phyloP scores from a whole-genome alignment of 2,888 invertebrate species.

The Latheticus oryzae region DNA sequence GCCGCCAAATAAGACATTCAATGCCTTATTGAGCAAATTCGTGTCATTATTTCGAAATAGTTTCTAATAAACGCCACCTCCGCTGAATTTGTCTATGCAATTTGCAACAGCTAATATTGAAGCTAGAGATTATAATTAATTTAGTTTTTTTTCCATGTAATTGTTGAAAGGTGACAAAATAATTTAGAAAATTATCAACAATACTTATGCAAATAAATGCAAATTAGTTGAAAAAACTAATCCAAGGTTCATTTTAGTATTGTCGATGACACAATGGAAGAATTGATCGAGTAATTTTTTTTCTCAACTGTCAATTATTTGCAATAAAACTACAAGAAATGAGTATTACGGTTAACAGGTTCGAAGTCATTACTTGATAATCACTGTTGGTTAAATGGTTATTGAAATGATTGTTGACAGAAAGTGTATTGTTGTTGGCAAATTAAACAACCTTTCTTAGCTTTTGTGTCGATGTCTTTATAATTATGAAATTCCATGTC shows the following conservation, averaged over 20 bases:
- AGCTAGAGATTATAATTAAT: conserved; percentile 30
- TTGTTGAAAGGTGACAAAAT: conserved; percentile 23
- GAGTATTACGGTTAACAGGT: conserved; percentile 20
- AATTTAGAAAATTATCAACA: conserved; percentile 31
- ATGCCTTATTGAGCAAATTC: conserved; percentile 14
- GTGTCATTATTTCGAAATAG: conserved; percentile 11
- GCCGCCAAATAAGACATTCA: conserved; percentile 12
- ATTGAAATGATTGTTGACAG: conserved; percentile 27
- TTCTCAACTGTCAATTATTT: conserved; percentile 21
- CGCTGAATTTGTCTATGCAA: conserved; percentile 24
- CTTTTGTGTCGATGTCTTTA: conserved; percentile 44
- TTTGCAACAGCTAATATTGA: conserved; percentile 28
- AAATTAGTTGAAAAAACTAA: conserved; percentile 32
- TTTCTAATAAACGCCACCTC: conserved; percentile 17
- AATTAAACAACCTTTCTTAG: conserved; percentile 31
- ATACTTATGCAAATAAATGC: conserved; percentile 34
- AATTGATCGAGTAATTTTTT: conserved; percentile 23
- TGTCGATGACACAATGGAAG: conserved; percentile 31
- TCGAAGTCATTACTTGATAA: conserved; percentile 22
- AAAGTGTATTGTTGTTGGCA: conserved; percentile 20
- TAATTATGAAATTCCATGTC: conserved; percentile 53
- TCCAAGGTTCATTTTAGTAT: conserved; percentile 29
- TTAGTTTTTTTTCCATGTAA: conserved; percentile 30
- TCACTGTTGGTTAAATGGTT: conserved; percentile 11
- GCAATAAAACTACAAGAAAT: conserved; percentile 9